Evolutionary conservation across 2,113 vertebrate genomes (phyloP).

Genomic region (Ageneiosus marmoratus): DNA sequence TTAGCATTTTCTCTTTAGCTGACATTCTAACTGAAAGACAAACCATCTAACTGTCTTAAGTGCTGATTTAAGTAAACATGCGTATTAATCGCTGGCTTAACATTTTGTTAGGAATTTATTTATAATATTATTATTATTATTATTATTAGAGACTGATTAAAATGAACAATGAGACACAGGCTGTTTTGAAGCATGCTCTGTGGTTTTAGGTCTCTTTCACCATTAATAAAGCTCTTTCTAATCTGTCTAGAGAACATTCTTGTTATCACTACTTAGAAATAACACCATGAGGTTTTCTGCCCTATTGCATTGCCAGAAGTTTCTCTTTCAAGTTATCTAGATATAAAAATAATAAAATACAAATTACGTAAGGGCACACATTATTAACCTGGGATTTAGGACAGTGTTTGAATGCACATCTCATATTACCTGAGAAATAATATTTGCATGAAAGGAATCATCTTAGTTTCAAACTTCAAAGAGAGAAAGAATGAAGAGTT

Average conservation of each 20-base stretch:
- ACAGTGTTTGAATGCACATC: neutral
- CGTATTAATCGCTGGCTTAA: neutral
- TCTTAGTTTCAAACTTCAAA: neutral
- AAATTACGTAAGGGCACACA: neutral
- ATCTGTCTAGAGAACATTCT: neutral
- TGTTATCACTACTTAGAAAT: neutral
- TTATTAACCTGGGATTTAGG: neutral
- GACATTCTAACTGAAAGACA: neutral
- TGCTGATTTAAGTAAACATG: neutral
- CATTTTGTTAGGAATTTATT: neutral
- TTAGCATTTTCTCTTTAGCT: neutral
- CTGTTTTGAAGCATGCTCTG: neutral
- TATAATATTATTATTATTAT: neutral
- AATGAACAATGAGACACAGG: neutral
- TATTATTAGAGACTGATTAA: slow-evolving; percentile 5
- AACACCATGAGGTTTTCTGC: too few relatives aligned
- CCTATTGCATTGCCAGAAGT: neutral
- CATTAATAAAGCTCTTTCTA: neutral
- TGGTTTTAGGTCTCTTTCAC: neutral
- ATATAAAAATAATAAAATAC: neutral
- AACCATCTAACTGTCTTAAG: neutral
- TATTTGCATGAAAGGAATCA: neutral
- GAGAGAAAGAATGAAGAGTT: neutral
- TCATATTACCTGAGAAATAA: neutral
- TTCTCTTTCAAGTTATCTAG: neutral